Evolutionary conservation across 2,888 invertebrate species (phyloP), one percentile per base, ranked within the genome.

Genomic region (Cerceris rybyensis): DNA sequence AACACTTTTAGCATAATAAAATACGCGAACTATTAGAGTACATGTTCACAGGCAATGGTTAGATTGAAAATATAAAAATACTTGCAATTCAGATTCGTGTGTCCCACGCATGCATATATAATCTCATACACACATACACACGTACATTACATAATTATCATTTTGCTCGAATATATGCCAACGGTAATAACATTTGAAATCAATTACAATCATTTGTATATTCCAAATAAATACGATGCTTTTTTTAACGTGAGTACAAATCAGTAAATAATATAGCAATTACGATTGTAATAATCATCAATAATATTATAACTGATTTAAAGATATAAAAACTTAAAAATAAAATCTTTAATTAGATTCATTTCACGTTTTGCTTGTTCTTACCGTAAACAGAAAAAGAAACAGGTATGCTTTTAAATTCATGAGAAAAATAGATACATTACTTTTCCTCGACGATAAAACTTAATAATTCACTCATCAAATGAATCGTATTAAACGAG

Each of bases 301-400:
- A 46, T 46, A 63, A 16, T 76, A 41, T 59, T 66, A 42, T 49
- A 50, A 49, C 61, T n/a, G 28, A 4, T 49, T 68, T 13, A 49
- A 39, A 9, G 50, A 63, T 60, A 64, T n/a, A 64, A 59, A 64
- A 75, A 14, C 41, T 52, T 75, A 50, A 17, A 75, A 58, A 52
- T 66, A 75, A 75, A 16, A 41, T 61, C 59, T 14, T 63, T 11
- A 46, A 8, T 66, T 52, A 14, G 13, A 52, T 13, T 58, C 7
- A 16, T 52, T 50, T 28, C 43, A 61, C 39, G 60, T 11, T 64
- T 46, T 17, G 46, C 7, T 28, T 54, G 58, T 43, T 67, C 52
- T 63, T 11, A 7, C 6, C 39, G 9, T n/a, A 49, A 64, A 58
- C 43, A 43, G 9, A 7, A 43, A 43, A 43, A 7, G 6, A 46